Evolutionary conservation across 2,888 invertebrate species (phyloP), one percentile per base, ranked within the genome.

Genomic region (Megalurothrips usitatus): DNA sequence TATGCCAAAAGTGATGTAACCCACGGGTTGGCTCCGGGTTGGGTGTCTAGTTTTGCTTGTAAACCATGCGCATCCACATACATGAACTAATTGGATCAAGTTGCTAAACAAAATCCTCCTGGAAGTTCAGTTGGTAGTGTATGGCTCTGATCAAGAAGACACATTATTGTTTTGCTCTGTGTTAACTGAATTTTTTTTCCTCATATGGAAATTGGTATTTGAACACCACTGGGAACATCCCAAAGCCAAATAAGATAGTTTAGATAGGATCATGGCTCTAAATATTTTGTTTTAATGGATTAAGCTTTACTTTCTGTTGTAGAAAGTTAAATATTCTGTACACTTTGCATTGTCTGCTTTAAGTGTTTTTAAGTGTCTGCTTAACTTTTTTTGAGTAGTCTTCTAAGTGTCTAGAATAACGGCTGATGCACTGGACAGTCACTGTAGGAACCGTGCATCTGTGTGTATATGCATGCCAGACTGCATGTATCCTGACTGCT

Each of bases 401-500:
- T 17, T 17, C 6, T 19, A 58, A 19, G 58, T 58, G 4, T 58
- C 58, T 58, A 58, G 58, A 58, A 43, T 58, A 58, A 58, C 14
- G 34, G 34, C 6, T 58, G 58, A 19, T 58, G 58, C 11, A 58
- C 19, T 14, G 19, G 19, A 58, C 17, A 58, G 58, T 58, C 58
- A 58, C 58, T 17, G 19, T 58, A 58, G 58, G 58, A 19, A 19
- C 19, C 58, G 58, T 58, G 17, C 58, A 14, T 58, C 58, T 58
- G 58, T 19, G 19, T 75, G 12, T 26, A 58, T 58, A 17, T 75
- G 68, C 68, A 75, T 75, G 68, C 12, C 68, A 75, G 68, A 75
- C 10, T 75, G 68, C 68, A 75, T 75, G 68, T 75, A 75, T 75
- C 26, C 23, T 75, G 68, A 26, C 68, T 75, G 68, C 23, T 75